phyloP scores from a whole-genome alignment of 2,888 invertebrate species.

The Drosophila gaucha region DNA sequence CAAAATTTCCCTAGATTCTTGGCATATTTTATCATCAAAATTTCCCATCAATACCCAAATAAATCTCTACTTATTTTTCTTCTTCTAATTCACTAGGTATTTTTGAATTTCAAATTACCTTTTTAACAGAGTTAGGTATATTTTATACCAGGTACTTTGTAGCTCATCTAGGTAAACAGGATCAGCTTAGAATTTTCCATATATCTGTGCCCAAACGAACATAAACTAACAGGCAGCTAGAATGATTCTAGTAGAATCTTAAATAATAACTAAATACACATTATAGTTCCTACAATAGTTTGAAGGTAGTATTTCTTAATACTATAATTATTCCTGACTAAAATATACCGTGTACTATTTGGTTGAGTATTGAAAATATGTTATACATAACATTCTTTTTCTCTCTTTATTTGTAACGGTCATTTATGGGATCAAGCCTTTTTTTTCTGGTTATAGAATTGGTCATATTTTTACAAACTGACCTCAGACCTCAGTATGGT shows the following conservation, averaged over 20 bases:
- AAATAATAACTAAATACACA: slow-evolving; percentile 18
- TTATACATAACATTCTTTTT: no score
- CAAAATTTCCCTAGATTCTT: background rate
- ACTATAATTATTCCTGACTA: no score
- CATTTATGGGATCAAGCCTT: no score
- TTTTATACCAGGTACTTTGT: slow-evolving; percentile 5
- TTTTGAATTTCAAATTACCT: background rate
- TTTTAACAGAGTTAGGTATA: background rate
- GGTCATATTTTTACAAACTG: no score
- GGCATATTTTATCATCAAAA: background rate
- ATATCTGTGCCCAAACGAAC: background rate
- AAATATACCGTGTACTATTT: slow-evolving; percentile 1
- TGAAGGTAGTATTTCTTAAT: background rate
- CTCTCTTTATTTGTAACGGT: no score
- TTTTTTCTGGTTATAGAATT: no score
- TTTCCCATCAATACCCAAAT: slow-evolving; percentile 11
- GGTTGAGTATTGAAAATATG: background rate
- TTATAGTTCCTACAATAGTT: no score
- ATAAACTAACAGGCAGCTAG: background rate
- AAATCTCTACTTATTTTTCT: background rate
- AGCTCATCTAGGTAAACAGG: background rate
- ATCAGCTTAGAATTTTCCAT: background rate
- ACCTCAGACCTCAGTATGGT: no score
- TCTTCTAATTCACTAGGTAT: slow-evolving; percentile 10
- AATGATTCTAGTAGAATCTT: no score